Evolutionary conservation across 2,797 vertebrate genomes (phyloP).

Genomic region (Ispidina lecontei): DNA sequence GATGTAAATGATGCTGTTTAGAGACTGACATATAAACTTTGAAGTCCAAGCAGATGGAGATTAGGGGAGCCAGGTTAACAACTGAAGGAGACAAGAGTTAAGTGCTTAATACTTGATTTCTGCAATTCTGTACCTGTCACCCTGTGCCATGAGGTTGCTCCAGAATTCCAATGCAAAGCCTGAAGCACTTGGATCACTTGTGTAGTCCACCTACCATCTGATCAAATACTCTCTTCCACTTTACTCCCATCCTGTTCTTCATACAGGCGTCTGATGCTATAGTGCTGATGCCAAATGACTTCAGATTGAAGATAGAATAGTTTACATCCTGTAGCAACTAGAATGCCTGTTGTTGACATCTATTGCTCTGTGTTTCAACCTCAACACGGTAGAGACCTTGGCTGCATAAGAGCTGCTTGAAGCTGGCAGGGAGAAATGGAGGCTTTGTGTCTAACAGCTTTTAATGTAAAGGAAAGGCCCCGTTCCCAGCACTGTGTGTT

Average conservation of each 20-base stretch:
- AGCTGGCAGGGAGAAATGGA: conserved; percentile 40
- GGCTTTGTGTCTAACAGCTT: conserved; percentile 49
- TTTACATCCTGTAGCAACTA: background rate
- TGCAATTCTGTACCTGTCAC: background rate
- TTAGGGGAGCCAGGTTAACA: too few relatives aligned
- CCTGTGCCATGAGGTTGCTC: background rate
- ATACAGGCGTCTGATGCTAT: rapidly evolving
- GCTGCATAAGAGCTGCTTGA: background rate
- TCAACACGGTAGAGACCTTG: background rate
- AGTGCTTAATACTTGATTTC: rapidly evolving
- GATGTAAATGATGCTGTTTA: rapidly evolving
- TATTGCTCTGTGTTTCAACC: background rate
- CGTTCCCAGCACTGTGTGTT: conserved; percentile 73
- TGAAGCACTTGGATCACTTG: background rate
- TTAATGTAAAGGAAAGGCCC: conserved; percentile 51
- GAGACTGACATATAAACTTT: background rate
- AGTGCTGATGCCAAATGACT: background rate
- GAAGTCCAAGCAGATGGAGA: rapidly evolving
- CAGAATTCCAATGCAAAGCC: background rate
- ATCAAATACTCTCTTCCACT: background rate
- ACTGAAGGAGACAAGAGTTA: background rate
- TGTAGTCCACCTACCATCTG: rapidly evolving
- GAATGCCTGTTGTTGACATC: background rate
- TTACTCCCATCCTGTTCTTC: background rate
- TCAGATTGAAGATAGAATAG: background rate